These are phyloP conservation scores for Cottus gobio DNA, from an alignment of 2,113 vertebrate species.

Conservation along the genomic window DNA sequence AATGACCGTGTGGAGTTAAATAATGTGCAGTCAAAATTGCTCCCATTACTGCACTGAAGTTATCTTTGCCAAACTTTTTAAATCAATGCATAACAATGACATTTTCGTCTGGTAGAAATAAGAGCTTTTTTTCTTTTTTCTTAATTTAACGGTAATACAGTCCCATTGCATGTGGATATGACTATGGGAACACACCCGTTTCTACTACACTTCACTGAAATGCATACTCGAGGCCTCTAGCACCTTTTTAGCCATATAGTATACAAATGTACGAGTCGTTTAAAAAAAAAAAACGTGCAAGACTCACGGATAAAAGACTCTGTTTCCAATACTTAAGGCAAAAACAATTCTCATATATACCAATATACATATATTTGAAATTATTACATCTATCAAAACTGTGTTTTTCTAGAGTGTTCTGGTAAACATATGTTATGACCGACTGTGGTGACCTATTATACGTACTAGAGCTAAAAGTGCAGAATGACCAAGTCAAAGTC, in stretches of 20 bases:
- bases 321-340: conserved; percentile 86
- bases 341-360: conserved; percentile 80
- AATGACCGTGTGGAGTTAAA: conserved; percentile 1
- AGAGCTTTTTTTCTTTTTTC: not conserved
- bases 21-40: not conserved
- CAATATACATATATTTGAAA: conserved; percentile 81
- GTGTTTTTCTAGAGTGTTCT: conserved; percentile 63
- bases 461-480: conserved; percentile 76
- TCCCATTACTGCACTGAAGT: conserved; percentile 10
- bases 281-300: conserved; percentile 77
- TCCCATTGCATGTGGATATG: conserved; percentile 36
- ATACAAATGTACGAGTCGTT: conserved; percentile 77
- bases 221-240: conserved; percentile 79
- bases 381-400: conserved; percentile 77
- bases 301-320: conserved; percentile 81
- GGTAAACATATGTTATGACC: conserved; percentile 63
- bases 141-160: not conserved
- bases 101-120: not conserved
- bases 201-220: conserved; percentile 74
- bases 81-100: conserved; percentile 17
- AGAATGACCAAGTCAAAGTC: conserved; percentile 67
- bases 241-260: conserved; percentile 80
- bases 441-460: conserved; percentile 55
- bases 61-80: not conserved
- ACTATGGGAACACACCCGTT: conserved; percentile 66